Base-by-base conservation (phyloP, 2,888 invertebrate species). In the Trissoscelio sp. region DNA sequence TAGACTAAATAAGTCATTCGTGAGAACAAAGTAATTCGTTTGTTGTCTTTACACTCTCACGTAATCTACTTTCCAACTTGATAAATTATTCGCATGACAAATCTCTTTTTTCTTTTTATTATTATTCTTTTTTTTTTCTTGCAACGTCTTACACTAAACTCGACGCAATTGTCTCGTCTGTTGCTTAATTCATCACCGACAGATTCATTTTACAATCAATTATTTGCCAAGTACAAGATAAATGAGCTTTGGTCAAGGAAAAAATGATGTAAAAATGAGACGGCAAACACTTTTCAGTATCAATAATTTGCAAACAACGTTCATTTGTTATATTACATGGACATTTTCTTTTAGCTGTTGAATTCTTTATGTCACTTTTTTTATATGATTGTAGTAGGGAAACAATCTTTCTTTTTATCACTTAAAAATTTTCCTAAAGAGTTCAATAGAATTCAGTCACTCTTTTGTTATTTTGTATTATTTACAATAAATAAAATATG, bases 231-330 rank as follows among this genome's bases (percentile, higher is more conserved):
- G n/a, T n/a, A 16, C n/a, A n/a, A 34, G n/a, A 37, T 37, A 37
- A 37, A 34, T n/a, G n/a, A 37, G 57, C 6, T 37, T 24, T 34
- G 34, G 37, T 20, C n/a, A 37, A 57, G n/a, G 20, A 20, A 37
- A 57, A 28, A 31, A 62, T 44, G 62, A 62, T 62, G 62, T 62
- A 18, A 44, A 62, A 62, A 62, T 4, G 28, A 62, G 46, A n/a
- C 46, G 62, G 31, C 46, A 42, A 7, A n/a, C 18, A 18, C 14
- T n/a, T n/a, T n/a, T n/a, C n/a, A n/a, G n/a, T n/a, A 16, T 60
- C 9, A 60, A 22, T 5, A 44, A 44, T 44, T 62, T 18, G 12
- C n/a, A 12, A 7, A 37, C 37, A n/a, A 0, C 9, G 11, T 14
- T 16, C 62, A 42, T 9, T 62, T 44, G 31, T 46, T 18, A 20